Conservation (phyloP, 2,797 vertebrate species). For the Cynopterus sphinx region DNA sequence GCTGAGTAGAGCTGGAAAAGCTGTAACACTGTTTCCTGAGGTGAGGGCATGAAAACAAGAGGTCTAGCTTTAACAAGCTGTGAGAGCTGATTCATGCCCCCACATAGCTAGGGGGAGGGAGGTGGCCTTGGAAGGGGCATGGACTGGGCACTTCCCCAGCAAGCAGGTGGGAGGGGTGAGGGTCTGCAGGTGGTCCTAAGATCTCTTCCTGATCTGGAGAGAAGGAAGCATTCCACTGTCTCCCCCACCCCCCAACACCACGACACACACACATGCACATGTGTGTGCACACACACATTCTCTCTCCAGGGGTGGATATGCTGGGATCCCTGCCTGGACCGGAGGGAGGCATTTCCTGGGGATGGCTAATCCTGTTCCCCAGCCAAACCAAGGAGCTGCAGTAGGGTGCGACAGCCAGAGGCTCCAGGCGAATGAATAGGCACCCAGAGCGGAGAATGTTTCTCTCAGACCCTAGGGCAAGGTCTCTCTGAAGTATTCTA, state of each 20-base stretch:
- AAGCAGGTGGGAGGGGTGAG: slow-evolving; percentile 35
- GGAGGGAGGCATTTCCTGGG: slow-evolving; percentile 82
- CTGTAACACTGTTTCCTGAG: slow-evolving; percentile 89
- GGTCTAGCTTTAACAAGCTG: slow-evolving; percentile 91
- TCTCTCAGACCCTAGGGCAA: background rate
- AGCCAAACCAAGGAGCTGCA: slow-evolving; percentile 75
- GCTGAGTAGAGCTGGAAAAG: slow-evolving; percentile 88
- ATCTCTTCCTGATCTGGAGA: slow-evolving; percentile 67
- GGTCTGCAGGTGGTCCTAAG: slow-evolving; percentile 72
- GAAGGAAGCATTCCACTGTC: slow-evolving; percentile 68
- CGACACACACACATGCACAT: background rate
- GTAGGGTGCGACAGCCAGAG: slow-evolving; percentile 69
- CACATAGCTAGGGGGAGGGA: slow-evolving; percentile 56
- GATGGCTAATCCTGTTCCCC: slow-evolving; percentile 72
- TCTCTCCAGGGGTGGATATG: slow-evolving; percentile 60
- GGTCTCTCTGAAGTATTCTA: background rate
- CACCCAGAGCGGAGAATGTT: slow-evolving; percentile 44
- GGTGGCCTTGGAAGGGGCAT: slow-evolving; percentile 64
- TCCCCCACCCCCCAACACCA: background rate
- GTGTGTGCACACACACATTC: background rate
- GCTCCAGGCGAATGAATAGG: slow-evolving; percentile 57
- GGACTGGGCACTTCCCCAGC: slow-evolving; percentile 71
- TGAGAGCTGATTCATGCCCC: slow-evolving; percentile 88
- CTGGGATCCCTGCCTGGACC: slow-evolving; percentile 81
- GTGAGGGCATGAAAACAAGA: slow-evolving; percentile 92